Evolutionary conservation across 2,888 invertebrate species (phyloP).

Genomic region (Chesias legatella): DNA sequence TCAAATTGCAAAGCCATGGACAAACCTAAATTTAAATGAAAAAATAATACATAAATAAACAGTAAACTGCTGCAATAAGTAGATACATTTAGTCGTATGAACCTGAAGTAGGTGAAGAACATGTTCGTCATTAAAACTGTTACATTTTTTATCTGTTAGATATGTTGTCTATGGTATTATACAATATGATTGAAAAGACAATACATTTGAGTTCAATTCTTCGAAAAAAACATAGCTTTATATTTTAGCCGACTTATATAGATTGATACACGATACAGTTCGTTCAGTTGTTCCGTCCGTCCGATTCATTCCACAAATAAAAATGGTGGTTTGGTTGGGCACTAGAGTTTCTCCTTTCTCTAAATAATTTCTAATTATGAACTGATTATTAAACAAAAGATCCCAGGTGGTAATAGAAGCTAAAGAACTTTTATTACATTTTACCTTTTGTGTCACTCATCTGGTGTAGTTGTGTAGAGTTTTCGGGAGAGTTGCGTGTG

Average conservation of each 20-base stretch:
- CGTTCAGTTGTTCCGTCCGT: slow-evolving; percentile 17
- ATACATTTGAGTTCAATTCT: background rate
- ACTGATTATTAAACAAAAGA: slow-evolving; percentile 45
- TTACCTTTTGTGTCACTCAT: slow-evolving; percentile 39
- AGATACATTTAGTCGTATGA: too few species aligned
- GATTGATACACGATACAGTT: slow-evolving; percentile 25
- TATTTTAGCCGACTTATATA: slow-evolving; percentile 10
- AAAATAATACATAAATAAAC: too few species aligned
- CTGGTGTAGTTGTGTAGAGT: slow-evolving; percentile 62
- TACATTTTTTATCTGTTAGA: background rate
- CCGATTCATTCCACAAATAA: slow-evolving; percentile 43
- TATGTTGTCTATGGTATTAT: slow-evolving; percentile 12
- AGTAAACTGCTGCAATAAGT: too few species aligned
- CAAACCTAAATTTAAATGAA: too few species aligned
- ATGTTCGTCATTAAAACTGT: too few species aligned
- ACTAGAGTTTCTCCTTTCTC: slow-evolving; percentile 50
- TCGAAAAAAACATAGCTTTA: slow-evolving; percentile 6
- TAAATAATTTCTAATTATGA: slow-evolving; percentile 47
- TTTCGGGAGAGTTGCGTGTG: slow-evolving; percentile 63
- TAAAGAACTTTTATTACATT: slow-evolving; percentile 43
- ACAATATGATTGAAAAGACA: slow-evolving; percentile 3
- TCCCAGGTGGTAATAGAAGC: slow-evolving; percentile 37
- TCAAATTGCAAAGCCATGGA: too few species aligned
- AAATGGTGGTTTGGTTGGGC: slow-evolving; percentile 74
- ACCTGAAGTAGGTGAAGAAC: too few species aligned